Evolutionary conservation across 2,113 vertebrate species (phyloP).

Genomic region (Turnix velox): DNA sequence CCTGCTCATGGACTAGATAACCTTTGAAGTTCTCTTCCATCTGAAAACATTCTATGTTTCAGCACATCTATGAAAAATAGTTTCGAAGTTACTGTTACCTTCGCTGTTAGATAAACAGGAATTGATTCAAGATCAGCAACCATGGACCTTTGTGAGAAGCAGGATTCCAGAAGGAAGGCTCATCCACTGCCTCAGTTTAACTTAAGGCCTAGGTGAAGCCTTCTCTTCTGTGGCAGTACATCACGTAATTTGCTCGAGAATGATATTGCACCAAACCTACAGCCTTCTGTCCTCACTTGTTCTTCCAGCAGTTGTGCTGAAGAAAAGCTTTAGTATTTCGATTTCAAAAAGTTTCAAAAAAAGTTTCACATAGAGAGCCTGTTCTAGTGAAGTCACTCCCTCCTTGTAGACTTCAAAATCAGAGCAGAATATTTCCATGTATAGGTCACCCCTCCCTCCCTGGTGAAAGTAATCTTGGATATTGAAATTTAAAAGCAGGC

Average conservation of each 20-base stretch:
- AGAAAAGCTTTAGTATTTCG: not conserved
- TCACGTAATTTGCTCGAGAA: not conserved
- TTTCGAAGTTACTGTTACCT: not conserved
- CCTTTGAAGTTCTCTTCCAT: too few species aligned
- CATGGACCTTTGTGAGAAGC: accelerated
- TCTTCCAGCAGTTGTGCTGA: not conserved
- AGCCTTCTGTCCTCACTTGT: not conserved
- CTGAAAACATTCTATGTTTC: too few species aligned
- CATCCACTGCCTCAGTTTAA: not conserved
- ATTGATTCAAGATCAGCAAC: not conserved
- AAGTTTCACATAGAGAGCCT: not conserved
- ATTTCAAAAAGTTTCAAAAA: not conserved
- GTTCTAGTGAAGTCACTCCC: not conserved
- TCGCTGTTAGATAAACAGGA: not conserved
- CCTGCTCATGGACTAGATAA: too few species aligned
- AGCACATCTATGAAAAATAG: not conserved
- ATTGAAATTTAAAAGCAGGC: not conserved
- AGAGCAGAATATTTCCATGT: not conserved
- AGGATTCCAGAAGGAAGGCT: not conserved
- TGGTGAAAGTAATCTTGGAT: not conserved
- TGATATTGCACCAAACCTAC: not conserved
- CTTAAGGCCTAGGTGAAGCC: not conserved
- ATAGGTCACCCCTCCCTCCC: not conserved
- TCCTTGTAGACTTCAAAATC: not conserved
- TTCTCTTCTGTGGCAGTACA: not conserved